Conservation (phyloP, 30 jellyfish, hydroid and myxozoan genomes). For the Aurelia coerulea region DNA sequence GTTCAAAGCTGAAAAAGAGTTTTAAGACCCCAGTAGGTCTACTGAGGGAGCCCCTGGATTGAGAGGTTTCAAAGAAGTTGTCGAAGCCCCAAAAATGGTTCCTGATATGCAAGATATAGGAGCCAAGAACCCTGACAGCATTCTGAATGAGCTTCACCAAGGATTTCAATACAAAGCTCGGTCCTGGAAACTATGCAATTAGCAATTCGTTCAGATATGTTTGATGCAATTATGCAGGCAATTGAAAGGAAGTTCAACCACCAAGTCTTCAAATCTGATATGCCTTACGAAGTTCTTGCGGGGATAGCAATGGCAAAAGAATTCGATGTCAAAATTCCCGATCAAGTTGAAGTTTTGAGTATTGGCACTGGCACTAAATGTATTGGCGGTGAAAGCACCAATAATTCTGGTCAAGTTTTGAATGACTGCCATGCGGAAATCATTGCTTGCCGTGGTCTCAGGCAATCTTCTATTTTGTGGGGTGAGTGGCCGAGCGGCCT, state of each 20-base stretch:
- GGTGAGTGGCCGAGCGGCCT: too few species aligned
- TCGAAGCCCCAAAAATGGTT: background rate
- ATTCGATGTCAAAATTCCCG: constrained; percentile 50
- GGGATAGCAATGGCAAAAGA: constrained; percentile 75
- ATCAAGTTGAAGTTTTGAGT: constrained; percentile 71
- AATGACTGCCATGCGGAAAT: constrained; percentile 97
- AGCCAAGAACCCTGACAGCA: constrained; percentile 25
- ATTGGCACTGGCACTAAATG: constrained; percentile 98
- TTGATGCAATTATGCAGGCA: constrained; percentile 10
- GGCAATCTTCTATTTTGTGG: constrained; percentile 39
- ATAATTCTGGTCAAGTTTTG: constrained; percentile 72
- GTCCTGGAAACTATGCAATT: too few species aligned
- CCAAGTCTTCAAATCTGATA: constrained; percentile 72
- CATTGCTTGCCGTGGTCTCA: constrained; percentile 95
- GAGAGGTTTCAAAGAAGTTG: background rate
- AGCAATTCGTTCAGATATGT: too few species aligned
- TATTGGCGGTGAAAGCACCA: constrained; percentile 76
- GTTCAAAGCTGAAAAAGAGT: constrained; percentile 44
- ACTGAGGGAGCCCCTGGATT: constrained; percentile 2
- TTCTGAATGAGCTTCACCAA: constrained; percentile 64
- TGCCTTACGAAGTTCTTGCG: constrained; percentile 84
- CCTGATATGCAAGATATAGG: background rate
- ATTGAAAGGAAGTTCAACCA: constrained; percentile 42
- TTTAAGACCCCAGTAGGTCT: constrained; percentile 3
- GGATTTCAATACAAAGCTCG: constrained; percentile 46